Conservation (phyloP, 2,888 invertebrate genomes). For the Apotomis turbidana region DNA sequence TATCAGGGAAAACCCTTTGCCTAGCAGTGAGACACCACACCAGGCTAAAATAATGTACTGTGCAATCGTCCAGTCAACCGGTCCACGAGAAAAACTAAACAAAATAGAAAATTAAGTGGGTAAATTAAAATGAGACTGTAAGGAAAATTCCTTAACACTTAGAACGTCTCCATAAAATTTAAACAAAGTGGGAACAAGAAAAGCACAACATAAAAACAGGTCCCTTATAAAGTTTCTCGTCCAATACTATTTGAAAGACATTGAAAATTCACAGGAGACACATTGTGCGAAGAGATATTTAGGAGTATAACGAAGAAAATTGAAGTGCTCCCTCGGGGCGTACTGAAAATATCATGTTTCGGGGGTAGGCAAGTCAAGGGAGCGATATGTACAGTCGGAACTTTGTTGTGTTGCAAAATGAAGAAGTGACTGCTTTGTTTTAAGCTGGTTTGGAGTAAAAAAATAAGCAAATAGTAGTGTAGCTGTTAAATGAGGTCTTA, state of each 20-base stretch:
- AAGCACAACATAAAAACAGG: not conserved
- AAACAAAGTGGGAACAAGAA: slow-evolving; percentile 1
- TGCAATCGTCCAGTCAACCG: no score
- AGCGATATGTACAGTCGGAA: slow-evolving; percentile 21
- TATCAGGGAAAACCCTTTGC: no score
- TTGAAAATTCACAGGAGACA: slow-evolving; percentile 36
- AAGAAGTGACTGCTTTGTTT: not conserved
- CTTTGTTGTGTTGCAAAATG: slow-evolving; percentile 12
- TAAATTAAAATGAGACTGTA: not conserved
- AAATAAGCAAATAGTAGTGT: not conserved
- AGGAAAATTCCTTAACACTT: not conserved
- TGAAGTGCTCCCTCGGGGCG: slow-evolving; percentile 34
- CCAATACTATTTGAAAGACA: slow-evolving; percentile 32
- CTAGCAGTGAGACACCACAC: no score
- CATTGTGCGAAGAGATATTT: slow-evolving; percentile 35
- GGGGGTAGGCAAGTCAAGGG: slow-evolving; percentile 20
- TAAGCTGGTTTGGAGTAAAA: not conserved
- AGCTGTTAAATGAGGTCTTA: no score
- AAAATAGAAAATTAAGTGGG: not conserved
- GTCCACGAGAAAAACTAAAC: not conserved
- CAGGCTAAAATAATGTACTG: no score
- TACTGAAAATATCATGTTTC: slow-evolving; percentile 38
- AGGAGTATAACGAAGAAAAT: slow-evolving; percentile 36
- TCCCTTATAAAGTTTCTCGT: slow-evolving; percentile 13
- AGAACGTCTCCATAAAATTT: not conserved